These are phyloP conservation scores for Stenurella melanura DNA, from an alignment of 2,888 invertebrate genomes.

Conservation along the genomic window DNA sequence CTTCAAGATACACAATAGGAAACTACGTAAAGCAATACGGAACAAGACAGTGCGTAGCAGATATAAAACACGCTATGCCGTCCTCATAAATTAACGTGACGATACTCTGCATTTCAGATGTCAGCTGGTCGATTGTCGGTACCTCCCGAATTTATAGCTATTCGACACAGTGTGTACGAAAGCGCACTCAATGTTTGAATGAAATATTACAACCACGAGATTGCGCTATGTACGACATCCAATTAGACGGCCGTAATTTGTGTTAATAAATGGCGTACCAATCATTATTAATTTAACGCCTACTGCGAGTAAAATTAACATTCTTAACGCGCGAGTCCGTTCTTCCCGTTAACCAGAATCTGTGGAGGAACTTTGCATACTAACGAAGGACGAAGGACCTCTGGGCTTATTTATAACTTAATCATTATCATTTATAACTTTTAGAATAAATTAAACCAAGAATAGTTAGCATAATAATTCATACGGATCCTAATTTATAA, in stretches of 20 bases:
- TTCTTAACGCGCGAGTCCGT: slow-evolving; percentile 51
- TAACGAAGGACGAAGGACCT: slow-evolving; percentile 31
- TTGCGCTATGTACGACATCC: slow-evolving; percentile 68
- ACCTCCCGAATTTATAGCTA: slow-evolving; percentile 62
- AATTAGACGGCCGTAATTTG: slow-evolving; percentile 70
- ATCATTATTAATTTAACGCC: slow-evolving; percentile 71
- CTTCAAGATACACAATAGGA: background rate
- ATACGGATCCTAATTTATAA: background rate
- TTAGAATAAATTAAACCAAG: slow-evolving; percentile 25
- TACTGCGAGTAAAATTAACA: slow-evolving; percentile 50
- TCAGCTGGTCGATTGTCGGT: slow-evolving; percentile 58
- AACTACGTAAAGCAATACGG: slow-evolving; percentile 3
- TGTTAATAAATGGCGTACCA: slow-evolving; percentile 70
- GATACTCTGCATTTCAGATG: slow-evolving; percentile 53
- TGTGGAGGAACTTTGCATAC: slow-evolving; percentile 44
- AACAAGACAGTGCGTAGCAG: slow-evolving; percentile 28
- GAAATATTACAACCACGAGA: slow-evolving; percentile 65
- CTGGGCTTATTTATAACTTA: slow-evolving; percentile 34
- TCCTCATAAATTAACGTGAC: slow-evolving; percentile 36
- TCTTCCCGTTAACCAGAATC: slow-evolving; percentile 53
- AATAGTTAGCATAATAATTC: background rate
- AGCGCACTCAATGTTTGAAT: slow-evolving; percentile 60
- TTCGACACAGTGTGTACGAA: slow-evolving; percentile 62
- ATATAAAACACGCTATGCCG: slow-evolving; percentile 21
- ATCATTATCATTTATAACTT: slow-evolving; percentile 35